Percentiles rank a stretch among this genome's conserved stretches.
phyloP scores from a whole-genome alignment of 53 echinoderm and acorn worm genomes.

The Echinometra lucunter region DNA sequence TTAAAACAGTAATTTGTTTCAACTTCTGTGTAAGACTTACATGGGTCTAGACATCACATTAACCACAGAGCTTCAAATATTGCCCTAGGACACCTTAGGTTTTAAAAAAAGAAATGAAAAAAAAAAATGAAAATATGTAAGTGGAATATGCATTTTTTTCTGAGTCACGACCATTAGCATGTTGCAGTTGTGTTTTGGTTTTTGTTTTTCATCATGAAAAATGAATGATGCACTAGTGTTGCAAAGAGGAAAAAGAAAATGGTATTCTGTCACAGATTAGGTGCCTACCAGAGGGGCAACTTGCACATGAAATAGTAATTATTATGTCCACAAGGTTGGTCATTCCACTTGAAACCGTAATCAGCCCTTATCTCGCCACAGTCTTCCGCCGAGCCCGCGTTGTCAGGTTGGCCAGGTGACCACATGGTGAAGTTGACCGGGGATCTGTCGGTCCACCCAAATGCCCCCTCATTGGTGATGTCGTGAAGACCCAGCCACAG shows the following conservation, averaged over 20 bases:
- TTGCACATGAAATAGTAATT: constrained; percentile 25
- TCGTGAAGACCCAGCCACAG: neutral
- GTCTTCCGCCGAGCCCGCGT: neutral
- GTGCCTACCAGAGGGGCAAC: constrained; percentile 16
- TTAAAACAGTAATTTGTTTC: neutral
- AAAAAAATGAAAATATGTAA: too few relatives aligned
- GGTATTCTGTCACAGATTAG: neutral
- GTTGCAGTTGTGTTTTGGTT: neutral
- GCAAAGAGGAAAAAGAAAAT: neutral
- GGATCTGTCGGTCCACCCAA: neutral
- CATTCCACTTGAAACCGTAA: neutral
- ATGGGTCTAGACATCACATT: too few relatives aligned
- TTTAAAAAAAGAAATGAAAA: too few relatives aligned
- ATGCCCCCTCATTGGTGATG: neutral
- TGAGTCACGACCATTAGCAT: neutral
- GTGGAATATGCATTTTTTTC: too few relatives aligned
- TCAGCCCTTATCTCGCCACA: neutral
- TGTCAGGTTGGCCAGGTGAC: neutral
- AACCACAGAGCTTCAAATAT: too few relatives aligned
- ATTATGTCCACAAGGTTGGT: neutral
- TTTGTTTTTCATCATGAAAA: neutral
- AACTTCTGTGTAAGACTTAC: neutral
- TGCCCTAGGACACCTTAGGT: too few relatives aligned
- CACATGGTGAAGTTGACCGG: neutral
- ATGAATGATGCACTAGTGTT: neutral